Percentiles rank a stretch among this genome's conserved stretches.
These are phyloP conservation scores for Sigmodon hispidus DNA, from an alignment of 2,113 vertebrate genomes.

Conservation along the genomic window DNA sequence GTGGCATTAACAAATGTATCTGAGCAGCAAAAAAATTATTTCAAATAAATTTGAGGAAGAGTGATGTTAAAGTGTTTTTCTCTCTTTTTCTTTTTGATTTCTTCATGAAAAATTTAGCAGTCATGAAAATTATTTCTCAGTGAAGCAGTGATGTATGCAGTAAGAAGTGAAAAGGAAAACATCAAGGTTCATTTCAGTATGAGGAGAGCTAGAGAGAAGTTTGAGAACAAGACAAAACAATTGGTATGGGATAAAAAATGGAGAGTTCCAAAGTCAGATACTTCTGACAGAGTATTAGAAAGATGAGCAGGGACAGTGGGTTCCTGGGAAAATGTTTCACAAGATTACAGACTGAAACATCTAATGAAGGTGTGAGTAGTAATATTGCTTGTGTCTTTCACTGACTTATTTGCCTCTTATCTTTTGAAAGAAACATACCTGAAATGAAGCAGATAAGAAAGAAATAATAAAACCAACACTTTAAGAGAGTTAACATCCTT, in stretches of 20 bases:
- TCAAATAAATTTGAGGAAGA: not conserved
- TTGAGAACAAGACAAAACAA: not conserved
- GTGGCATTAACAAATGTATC: too few relatives aligned
- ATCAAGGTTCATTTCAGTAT: not conserved
- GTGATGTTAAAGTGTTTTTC: not conserved
- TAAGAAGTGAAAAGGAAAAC: not conserved
- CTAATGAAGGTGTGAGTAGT: not conserved
- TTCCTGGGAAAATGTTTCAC: not conserved
- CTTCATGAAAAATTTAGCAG: not conserved
- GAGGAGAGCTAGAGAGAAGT: not conserved
- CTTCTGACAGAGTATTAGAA: not conserved
- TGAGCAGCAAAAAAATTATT: too few relatives aligned
- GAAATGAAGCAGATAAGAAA: not conserved
- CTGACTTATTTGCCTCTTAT: not conserved
- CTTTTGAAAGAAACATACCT: not conserved
- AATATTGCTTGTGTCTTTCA: not conserved
- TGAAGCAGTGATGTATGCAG: not conserved
- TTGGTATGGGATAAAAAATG: not conserved
- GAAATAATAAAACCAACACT: not conserved
- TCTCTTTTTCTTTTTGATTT: not conserved
- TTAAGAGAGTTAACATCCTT: not conserved
- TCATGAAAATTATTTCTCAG: constrained; percentile 7
- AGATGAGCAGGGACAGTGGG: not conserved
- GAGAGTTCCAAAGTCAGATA: not conserved
- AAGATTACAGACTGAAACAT: not conserved